phyloP scores from a whole-genome alignment of 2,797 vertebrate species.

The Crypturellus tataupa region DNA sequence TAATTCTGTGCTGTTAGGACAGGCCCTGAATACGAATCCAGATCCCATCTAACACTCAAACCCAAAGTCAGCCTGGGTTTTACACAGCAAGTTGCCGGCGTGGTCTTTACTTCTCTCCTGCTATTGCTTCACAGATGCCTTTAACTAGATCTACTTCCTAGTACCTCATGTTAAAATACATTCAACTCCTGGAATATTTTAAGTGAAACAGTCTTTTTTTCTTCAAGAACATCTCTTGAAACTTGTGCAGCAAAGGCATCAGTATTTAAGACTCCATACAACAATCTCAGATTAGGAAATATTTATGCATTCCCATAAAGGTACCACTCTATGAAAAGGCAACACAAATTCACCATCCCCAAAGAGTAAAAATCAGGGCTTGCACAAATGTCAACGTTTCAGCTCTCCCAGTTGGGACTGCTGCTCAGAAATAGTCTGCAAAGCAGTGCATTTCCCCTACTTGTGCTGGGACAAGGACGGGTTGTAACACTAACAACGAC shows the following conservation, averaged over 20 bases:
- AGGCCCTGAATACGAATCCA: constrained; percentile 65
- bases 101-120: constrained; percentile 6
- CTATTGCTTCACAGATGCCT: not conserved
- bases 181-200: not conserved
- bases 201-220: not conserved
- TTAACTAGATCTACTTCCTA: not conserved
- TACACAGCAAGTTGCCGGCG: constrained; percentile 28
- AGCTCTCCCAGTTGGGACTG: constrained; percentile 40
- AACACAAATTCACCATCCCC: not conserved
- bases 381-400: constrained; percentile 6
- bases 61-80: constrained; percentile 34
- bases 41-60: constrained; percentile 53
- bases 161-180: not conserved
- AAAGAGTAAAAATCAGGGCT: constrained; percentile 28
- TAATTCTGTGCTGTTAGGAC: constrained; percentile 72
- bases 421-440: not conserved
- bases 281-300: constrained; percentile 35
- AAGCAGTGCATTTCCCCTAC: constrained; percentile 27
- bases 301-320: constrained; percentile 42
- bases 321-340: not conserved
- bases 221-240: not conserved
- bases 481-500: not conserved
- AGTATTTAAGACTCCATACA: not conserved
- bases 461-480: constrained; percentile 28
- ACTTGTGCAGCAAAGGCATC: not conserved